Evolutionary conservation across 2,797 vertebrate genomes (phyloP).

Genomic region (Phoeniculus purpureus): DNA sequence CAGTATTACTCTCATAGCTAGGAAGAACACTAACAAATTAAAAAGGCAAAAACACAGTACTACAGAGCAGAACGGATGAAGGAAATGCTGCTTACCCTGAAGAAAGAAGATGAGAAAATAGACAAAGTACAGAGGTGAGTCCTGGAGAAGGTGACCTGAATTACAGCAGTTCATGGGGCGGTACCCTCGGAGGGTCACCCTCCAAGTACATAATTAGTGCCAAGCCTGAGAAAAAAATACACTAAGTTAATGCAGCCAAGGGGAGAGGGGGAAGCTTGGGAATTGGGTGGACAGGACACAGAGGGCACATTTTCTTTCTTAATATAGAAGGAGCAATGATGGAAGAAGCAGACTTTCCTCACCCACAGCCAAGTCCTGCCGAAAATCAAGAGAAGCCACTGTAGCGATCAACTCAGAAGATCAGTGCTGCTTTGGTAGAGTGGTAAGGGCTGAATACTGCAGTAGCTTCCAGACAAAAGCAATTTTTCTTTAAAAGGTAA

Average conservation of each 20-base stretch:
- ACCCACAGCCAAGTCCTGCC: slow-evolving; percentile 55
- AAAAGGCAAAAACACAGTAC: slow-evolving; percentile 48
- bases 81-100: slow-evolving; percentile 75
- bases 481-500: slow-evolving; percentile 49
- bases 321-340: slow-evolving; percentile 47
- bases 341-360: slow-evolving; percentile 63
- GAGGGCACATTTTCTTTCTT: slow-evolving; percentile 51
- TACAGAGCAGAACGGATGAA: slow-evolving; percentile 60
- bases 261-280: slow-evolving; percentile 45
- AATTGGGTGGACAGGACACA: slow-evolving; percentile 34
- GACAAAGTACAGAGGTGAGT: slow-evolving; percentile 75
- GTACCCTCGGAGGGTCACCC: slow-evolving; percentile 66
- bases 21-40: slow-evolving; percentile 28
- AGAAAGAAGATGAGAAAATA: slow-evolving; percentile 77
- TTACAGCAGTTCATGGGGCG: slow-evolving; percentile 73
- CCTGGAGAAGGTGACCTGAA: slow-evolving; percentile 75
- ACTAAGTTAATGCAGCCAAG: slow-evolving; percentile 72
- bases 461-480: slow-evolving; percentile 46
- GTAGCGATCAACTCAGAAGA: slow-evolving; percentile 50
- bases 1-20: slow-evolving; percentile 19
- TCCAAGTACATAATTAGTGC: slow-evolving; percentile 73
- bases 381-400: slow-evolving; percentile 57
- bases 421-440: slow-evolving; percentile 52
- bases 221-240: slow-evolving; percentile 75
- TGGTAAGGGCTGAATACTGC: slow-evolving; percentile 42